phyloP scores from a whole-genome alignment of 2,888 invertebrate species.

The Tortricodes alternella region DNA sequence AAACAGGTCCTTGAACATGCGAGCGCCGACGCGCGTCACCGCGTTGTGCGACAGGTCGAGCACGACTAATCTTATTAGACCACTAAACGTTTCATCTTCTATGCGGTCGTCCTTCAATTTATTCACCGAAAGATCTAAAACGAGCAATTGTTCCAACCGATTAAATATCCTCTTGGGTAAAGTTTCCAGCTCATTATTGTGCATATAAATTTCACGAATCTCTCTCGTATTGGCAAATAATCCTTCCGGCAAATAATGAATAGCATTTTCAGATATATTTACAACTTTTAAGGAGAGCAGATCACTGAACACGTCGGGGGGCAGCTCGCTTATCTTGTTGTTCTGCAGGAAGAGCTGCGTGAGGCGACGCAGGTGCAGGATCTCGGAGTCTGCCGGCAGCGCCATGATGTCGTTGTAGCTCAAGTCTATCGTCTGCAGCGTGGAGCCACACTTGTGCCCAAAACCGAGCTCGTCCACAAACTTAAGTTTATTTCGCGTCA shows the following conservation, averaged over 20 bases:
- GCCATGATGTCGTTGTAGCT: slow-evolving; percentile 90
- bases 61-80: slow-evolving; percentile 92
- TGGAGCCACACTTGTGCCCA: slow-evolving; percentile 83
- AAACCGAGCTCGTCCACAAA: slow-evolving; percentile 90
- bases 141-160: slow-evolving; percentile 91
- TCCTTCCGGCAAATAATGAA: slow-evolving; percentile 91
- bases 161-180: slow-evolving; percentile 93
- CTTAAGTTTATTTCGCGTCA: slow-evolving; percentile 92
- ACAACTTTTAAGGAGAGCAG: slow-evolving; percentile 90
- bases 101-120: slow-evolving; percentile 93
- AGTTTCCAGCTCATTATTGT: slow-evolving; percentile 92
- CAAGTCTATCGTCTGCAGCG: slow-evolving; percentile 90
- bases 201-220: slow-evolving; percentile 91
- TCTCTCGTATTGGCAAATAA: slow-evolving; percentile 91
- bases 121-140: slow-evolving; percentile 93
- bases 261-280: slow-evolving; percentile 93
- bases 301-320: slow-evolving; percentile 89
- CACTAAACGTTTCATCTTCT: slow-evolving; percentile 93
- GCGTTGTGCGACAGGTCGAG: slow-evolving; percentile 93
- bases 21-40: slow-evolving; percentile 89
- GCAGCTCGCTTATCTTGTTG: slow-evolving; percentile 91
- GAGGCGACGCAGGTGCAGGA: slow-evolving; percentile 89
- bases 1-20: slow-evolving; percentile 93
- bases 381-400: slow-evolving; percentile 88
- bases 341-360: slow-evolving; percentile 91